Conservation (phyloP, 2,113 vertebrate genomes). For the Hepsetus odoe region DNA sequence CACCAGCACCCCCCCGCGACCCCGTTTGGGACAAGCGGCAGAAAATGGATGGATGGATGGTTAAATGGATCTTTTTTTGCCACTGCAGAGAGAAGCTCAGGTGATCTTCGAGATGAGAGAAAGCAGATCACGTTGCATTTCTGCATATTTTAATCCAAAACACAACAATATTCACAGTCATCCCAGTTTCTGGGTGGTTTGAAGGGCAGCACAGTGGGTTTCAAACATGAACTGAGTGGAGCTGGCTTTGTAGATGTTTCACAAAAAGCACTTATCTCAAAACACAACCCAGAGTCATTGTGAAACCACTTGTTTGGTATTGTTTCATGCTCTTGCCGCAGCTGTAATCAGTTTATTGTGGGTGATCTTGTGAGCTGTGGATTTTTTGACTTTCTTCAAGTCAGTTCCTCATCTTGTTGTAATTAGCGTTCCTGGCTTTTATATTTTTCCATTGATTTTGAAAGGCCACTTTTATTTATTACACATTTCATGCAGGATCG, state of each 20-base stretch:
- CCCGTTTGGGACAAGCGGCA: no score
- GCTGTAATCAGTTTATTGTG: slow-evolving; percentile 29
- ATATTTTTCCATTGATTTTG: slow-evolving; percentile 20
- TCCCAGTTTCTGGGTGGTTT: neutral
- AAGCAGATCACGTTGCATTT: neutral
- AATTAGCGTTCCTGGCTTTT: slow-evolving; percentile 35
- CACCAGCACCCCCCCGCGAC: no score
- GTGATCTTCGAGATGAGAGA: neutral
- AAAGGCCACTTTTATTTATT: slow-evolving; percentile 37
- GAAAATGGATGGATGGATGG: no score
- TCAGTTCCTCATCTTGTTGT: slow-evolving; percentile 17
- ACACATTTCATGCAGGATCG: slow-evolving; percentile 51
- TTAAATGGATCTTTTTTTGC: no score
- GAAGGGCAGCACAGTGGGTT: neutral
- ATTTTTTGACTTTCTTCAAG: slow-evolving; percentile 13
- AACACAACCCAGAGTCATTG: slow-evolving; percentile 1
- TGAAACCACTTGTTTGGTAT: slow-evolving; percentile 24
- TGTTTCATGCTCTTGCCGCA: slow-evolving; percentile 28
- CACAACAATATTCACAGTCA: neutral
- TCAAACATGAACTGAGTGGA: slow-evolving; percentile 2
- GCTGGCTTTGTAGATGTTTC: slow-evolving; percentile 21
- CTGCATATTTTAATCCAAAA: neutral
- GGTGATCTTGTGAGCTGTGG: neutral
- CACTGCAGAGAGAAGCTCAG: no score
- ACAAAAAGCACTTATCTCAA: slow-evolving; percentile 28